Percentiles rank a stretch among this genome's conserved stretches.
phyloP scores from a whole-genome alignment of 2,797 vertebrate genomes.

The Crossoptilon crossoptilon region DNA sequence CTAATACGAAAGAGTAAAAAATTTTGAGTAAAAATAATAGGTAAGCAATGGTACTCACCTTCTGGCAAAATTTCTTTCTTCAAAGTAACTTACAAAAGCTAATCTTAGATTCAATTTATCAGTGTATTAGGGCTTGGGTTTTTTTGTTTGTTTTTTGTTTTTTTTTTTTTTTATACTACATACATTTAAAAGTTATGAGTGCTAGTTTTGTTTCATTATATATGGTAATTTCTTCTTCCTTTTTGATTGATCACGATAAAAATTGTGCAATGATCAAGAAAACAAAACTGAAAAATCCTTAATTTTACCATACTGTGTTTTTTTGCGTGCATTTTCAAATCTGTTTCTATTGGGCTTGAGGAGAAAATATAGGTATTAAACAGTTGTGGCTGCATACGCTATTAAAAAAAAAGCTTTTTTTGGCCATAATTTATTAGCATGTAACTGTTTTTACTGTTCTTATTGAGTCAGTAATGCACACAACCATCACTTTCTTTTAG shows the following conservation, averaged over 20 bases:
- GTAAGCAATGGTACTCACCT: neutral
- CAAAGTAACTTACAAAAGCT: too few relatives aligned
- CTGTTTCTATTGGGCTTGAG: slow-evolving; percentile 8
- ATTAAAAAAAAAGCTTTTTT: slow-evolving; percentile 4
- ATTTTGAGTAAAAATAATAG: neutral
- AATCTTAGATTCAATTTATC: too few relatives aligned
- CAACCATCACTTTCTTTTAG: neutral
- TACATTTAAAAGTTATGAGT: too few relatives aligned
- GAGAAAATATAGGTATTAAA: slow-evolving; percentile 12
- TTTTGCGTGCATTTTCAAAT: neutral
- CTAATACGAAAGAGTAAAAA: neutral
- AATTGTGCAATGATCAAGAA: slow-evolving; percentile 28
- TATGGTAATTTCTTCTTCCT: neutral
- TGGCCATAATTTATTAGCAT: slow-evolving; percentile 16
- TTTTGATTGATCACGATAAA: neutral
- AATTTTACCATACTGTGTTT: neutral
- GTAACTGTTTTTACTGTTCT: slow-evolving; percentile 10
- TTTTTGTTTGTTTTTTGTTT: too few relatives aligned
- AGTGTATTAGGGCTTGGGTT: too few relatives aligned
- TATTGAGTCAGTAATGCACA: neutral
- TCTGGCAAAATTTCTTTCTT: neutral
- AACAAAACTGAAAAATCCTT: slow-evolving; percentile 26
- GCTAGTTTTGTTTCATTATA: too few relatives aligned
- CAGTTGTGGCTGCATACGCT: slow-evolving; percentile 19
- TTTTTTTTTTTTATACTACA: too few relatives aligned